Evolutionary conservation across 2,797 vertebrate species (phyloP).

Genomic region (Rhynchotus rufescens): DNA sequence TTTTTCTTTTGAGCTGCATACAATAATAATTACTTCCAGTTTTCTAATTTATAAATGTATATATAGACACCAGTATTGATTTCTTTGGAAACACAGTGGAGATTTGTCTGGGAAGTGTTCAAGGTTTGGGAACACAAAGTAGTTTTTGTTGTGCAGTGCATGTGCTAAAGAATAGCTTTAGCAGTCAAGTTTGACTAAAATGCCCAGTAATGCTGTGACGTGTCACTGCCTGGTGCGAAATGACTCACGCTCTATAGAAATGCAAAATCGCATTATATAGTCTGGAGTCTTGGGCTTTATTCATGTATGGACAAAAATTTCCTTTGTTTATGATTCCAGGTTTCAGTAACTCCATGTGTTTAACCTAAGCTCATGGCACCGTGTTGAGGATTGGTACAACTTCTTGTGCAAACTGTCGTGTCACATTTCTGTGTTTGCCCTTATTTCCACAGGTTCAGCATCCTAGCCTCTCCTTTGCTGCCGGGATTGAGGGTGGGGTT

Average conservation of each 20-base stretch:
- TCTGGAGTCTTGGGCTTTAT: slow-evolving; percentile 50
- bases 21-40: neutral
- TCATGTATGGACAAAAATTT: slow-evolving; percentile 60
- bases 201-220: slow-evolving; percentile 4
- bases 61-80: slow-evolving; percentile 7
- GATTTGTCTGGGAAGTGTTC: slow-evolving; percentile 43
- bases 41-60: neutral
- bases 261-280: slow-evolving; percentile 54
- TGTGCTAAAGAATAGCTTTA: slow-evolving; percentile 47
- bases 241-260: slow-evolving; percentile 69
- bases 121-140: slow-evolving; percentile 67
- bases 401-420: neutral
- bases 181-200: slow-evolving; percentile 49
- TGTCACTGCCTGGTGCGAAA: slow-evolving; percentile 75
- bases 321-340: slow-evolving; percentile 59
- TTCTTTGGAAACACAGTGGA: slow-evolving; percentile 51
- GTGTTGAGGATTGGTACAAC: neutral
- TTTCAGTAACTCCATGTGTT: slow-evolving; percentile 11
- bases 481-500: neutral
- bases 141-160: slow-evolving; percentile 59
- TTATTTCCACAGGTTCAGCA: neutral
- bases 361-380: neutral
- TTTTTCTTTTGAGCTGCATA: neutral
- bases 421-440: neutral
- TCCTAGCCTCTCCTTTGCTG: neutral